A percentile compares a stretch with the other conserved stretches of the same genome.
Conservation (phyloP, 1,140 invertebrate genomes). For the Heterodera schachtii region DNA sequence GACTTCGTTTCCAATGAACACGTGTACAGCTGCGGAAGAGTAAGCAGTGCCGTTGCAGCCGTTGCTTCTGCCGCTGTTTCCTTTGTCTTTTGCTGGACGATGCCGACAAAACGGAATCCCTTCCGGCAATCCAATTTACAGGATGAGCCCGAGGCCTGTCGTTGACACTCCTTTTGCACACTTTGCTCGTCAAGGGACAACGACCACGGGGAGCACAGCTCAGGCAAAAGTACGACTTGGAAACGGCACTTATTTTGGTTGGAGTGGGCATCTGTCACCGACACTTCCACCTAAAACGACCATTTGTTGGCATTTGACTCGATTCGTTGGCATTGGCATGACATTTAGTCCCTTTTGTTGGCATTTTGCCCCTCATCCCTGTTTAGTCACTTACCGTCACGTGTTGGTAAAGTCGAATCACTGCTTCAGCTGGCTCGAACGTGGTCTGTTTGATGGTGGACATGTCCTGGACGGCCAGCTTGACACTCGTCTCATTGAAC, state of each 20-base stretch:
- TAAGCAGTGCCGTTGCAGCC: background rate
- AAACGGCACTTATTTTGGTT: slow-evolving; percentile 89
- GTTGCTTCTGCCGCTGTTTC: background rate
- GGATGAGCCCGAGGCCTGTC: slow-evolving; percentile 75
- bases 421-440: slow-evolving; percentile 82
- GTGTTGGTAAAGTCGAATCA: slow-evolving; percentile 84
- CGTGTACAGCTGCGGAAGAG: slow-evolving; percentile 72
- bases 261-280: slow-evolving; percentile 83
- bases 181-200: slow-evolving; percentile 77
- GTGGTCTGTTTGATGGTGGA: slow-evolving; percentile 78
- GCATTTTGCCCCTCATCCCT: too few species aligned
- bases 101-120: slow-evolving; percentile 88
- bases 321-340: too few species aligned
- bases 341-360: too few species aligned
- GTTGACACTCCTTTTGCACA: slow-evolving; percentile 83
- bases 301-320: too few species aligned
- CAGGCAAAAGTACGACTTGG: slow-evolving; percentile 78
- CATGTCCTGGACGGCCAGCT: slow-evolving; percentile 84
- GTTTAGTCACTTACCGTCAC: slow-evolving; percentile 74
- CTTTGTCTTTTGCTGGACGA: slow-evolving; percentile 77
- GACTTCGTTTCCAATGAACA: slow-evolving; percentile 68
- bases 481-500: slow-evolving; percentile 83
- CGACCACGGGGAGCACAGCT: slow-evolving; percentile 91
- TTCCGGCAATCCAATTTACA: slow-evolving; percentile 87
- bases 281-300: slow-evolving; percentile 74